Base-by-base conservation (phyloP, 1,140 invertebrate genomes). In the Andricus grossulariae region DNA sequence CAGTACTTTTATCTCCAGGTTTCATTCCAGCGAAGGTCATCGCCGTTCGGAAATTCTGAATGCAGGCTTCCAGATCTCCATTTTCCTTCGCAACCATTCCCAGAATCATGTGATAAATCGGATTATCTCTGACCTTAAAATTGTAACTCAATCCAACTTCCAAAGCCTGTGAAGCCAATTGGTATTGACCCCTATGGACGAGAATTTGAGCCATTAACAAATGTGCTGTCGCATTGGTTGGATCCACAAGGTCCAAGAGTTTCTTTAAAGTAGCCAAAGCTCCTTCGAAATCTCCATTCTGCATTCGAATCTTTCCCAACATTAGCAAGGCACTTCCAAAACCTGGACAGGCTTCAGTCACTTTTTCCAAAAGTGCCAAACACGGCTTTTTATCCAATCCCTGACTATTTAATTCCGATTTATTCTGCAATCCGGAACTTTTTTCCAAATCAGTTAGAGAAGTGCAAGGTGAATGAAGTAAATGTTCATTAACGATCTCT, bases 141-240 rank as follows among this genome's bases (percentile, higher is more conserved):
- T 98, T 97, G 86, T 96, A 96, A 85, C 97, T 98, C 1, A 99
- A 90, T 75, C 96, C 97, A 75, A 96, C 93, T 92, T 99, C 97
- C 39, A 99, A 90, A 74, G 94, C 95, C 87, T 98, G 96, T 18
- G 95, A 93, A 0, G 97, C 98, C 83, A 95, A 93, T 49, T 95
- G 93, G 85, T 94, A 96, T 80, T 96, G 94, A 52, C 94, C 93
- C 88, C 97, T 95, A 57, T 93, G 92, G 2, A 95, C 90, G 74
- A 96, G 93, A 71, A 98, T 96, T 90, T 98, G 96, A 19, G 98
- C 97, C 92, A 98, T 94, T 6, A 99, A 90, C 6, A 99, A 92
- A 90, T 98, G 95, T 25, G 95, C 96, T 81, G 97, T 95, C 1
- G 95, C 95, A 86, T 95, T 95, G 0, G 95, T 94, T 16, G 94